Base-by-base conservation (phyloP, 2,797 vertebrate species). In the Anguilla marmorata region DNA sequence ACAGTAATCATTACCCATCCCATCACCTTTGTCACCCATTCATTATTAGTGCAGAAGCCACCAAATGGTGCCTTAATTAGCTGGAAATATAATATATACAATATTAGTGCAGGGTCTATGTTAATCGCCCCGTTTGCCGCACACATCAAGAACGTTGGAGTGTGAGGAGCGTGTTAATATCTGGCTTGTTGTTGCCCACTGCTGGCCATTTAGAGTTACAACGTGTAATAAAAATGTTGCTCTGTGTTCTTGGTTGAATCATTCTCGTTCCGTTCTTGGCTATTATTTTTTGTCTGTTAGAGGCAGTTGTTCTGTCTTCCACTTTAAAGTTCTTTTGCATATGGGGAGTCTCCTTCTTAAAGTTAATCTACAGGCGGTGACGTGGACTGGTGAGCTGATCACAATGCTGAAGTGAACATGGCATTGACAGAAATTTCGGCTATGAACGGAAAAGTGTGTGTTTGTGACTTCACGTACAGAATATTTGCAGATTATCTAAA, bases 171-270 rank as follows among this genome's bases (percentile, higher is more conserved):
- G n/a, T 19, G 19, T 45, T 82, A 82, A 48, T 48, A 12, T 33
- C 4, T 84, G 12, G n/a, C 45, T 30, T 56, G 16, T 14, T 56
- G 33, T 54, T n/a, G 82, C 52, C 82, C 14, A 9, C 27, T 56
- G 82, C 50, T 84, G 82, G 82, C 27, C 82, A 33, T 84, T 52
- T 84, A 27, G 27, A 56, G 27, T 84, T 19, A 84, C 82, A 33
- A 52, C 19, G 24, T 50, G 24, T 8, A 48, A 24, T 72, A n/a
- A 72, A n/a, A 56, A 37, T 11, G 7, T 72, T 72, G n/a, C n/a
- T 30, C 66, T 72, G n/a, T 6, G n/a, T 72, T 27, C 66, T 72
- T 72, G 5, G n/a, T 3, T 74, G 72, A 14, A 12, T 33, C 27
- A 33, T 74, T 45, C 16, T 37, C 37, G 11, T 37, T 79, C 63